These are phyloP conservation scores for Acanthosepion lycidas DNA, from an alignment of 2,888 invertebrate genomes.

Conservation along the genomic window DNA sequence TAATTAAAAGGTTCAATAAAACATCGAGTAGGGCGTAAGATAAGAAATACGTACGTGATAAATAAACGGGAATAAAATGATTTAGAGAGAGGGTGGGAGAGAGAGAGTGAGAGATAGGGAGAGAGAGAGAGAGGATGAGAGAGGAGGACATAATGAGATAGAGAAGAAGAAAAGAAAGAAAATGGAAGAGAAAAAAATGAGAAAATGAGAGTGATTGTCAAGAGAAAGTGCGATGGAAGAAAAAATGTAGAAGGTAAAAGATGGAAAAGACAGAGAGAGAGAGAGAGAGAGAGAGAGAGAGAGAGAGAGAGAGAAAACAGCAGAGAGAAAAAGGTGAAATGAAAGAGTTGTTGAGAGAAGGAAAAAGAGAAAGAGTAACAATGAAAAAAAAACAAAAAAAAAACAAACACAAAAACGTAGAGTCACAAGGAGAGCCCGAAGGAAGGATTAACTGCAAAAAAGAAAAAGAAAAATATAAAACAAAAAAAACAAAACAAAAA, in stretches of 20 bases:
- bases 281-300: background rate
- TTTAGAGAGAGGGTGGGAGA: background rate
- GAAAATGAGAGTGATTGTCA: no score
- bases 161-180: no score
- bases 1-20: background rate
- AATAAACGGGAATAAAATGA: background rate
- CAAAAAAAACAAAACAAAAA: no score
- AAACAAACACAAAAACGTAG: no score
- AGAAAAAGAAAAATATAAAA: no score
- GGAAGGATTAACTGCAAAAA: no score
- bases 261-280: background rate
- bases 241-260: background rate
- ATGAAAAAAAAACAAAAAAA: no score
- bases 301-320: background rate
- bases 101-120: constrained; percentile 38
- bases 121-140: constrained; percentile 43
- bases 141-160: background rate
- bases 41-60: background rate
- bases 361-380: no score
- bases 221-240: background rate
- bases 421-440: no score
- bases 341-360: no score
- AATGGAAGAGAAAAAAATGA: no score
- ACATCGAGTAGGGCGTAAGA: background rate
- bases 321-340: background rate